Evolutionary conservation across 2,888 invertebrate species (phyloP).

Genomic region (Folsomia manolachei): DNA sequence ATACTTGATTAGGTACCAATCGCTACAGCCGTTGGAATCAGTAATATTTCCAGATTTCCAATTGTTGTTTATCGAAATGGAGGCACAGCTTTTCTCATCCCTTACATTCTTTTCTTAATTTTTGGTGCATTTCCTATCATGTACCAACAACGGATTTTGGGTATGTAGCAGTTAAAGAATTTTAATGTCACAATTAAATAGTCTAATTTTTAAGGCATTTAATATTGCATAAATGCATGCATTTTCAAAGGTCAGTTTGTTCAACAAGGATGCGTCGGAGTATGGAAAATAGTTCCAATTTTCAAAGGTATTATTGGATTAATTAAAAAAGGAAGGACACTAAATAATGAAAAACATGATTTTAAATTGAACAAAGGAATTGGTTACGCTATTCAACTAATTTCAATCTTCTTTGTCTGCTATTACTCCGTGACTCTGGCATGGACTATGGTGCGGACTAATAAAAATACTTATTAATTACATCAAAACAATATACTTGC

Average conservation of each 20-base stretch:
- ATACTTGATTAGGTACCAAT: too few relatives aligned
- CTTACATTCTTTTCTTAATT: not conserved
- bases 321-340: too few relatives aligned
- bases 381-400: not conserved
- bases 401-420: not conserved
- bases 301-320: constrained; percentile 2
- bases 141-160: not conserved
- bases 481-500: too few relatives aligned
- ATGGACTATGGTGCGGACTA: not conserved
- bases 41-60: not conserved
- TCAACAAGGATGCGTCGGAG: not conserved
- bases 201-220: too few relatives aligned
- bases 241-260: constrained; percentile 14
- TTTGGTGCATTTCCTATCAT: not conserved
- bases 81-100: not conserved
- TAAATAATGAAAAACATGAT: not conserved
- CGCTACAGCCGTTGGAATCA: not conserved
- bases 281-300: constrained; percentile 1
- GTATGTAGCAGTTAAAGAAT: too few relatives aligned
- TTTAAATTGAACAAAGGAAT: not conserved
- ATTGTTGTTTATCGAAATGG: not conserved
- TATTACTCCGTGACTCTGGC: not conserved
- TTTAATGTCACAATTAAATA: too few relatives aligned
- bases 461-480: too few relatives aligned
- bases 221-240: too few relatives aligned